Evolutionary conservation across 2,888 invertebrate species (phyloP), one percentile per base, ranked within the genome.

Genomic region (Calliopum simillimum): DNA sequence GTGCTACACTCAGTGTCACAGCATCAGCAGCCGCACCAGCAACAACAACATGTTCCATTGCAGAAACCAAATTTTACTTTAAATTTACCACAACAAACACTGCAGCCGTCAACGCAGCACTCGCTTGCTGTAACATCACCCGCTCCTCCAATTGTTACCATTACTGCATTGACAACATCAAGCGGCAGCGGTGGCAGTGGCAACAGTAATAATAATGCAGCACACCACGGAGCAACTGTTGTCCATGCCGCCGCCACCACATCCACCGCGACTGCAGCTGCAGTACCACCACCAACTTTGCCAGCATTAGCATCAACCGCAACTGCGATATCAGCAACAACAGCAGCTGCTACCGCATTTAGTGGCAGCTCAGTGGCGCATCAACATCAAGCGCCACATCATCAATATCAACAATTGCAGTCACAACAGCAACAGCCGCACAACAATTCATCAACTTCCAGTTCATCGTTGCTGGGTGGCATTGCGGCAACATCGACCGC

Each of bases 331-430:
- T 79, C 79, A 61, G 80, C 78, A n/a, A 79, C 82, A 3, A 80
- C 78, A 2, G 80, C 79, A 65, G 80, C 80, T 16, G 80, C 78
- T 16, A 81, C 81, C 19, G 79, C 80, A 5, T 82, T 81, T 47
- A 81, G 82, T 67, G 81, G 82, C 64, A 80, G 76, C 33, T 76
- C 80, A 11, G 74, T 79, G 51, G 79, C 76, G 21, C 79, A 80
- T 61, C 77, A 75, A 46, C 75, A 76, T 33, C 63, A 19, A 23
- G 65, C 68, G 68, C 73, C 62, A 47, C 71, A 71, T 19, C 75
- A 73, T 33, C 72, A 63, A 13, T 69, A 41, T 16, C 71, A 71
- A 46, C 74, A 72, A 12, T 64, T 55, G 58, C 71, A 67, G 16
- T 74, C 68, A 19, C 55, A 55, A 21, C 67, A 63, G 46, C 63